A percentile compares a stretch with the other conserved stretches of the same genome.
Evolutionary conservation across 2,113 vertebrate genomes (phyloP).

Genomic region (Phocoena phocoena): DNA sequence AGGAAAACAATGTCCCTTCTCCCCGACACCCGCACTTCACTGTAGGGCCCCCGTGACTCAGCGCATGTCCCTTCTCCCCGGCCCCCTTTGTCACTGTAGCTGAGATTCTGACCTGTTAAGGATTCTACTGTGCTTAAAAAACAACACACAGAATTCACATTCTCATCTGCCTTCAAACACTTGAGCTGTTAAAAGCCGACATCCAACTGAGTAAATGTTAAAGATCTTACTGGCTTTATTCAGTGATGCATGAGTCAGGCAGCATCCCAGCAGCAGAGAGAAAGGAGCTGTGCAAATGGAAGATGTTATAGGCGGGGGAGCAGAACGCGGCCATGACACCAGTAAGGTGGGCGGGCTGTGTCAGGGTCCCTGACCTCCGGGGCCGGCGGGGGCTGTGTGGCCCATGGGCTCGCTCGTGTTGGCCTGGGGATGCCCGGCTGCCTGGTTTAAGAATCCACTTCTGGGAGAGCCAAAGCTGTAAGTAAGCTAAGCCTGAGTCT

Average conservation of each 20-base stretch:
- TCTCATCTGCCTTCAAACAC: neutral
- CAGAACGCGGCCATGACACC: neutral
- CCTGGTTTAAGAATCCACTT: neutral
- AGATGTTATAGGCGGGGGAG: neutral
- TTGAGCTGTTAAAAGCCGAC: neutral
- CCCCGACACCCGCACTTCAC: neutral
- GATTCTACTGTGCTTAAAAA: neutral
- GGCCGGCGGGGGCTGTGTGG: no score
- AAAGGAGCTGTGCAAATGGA: neutral
- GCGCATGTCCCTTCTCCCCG: no score
- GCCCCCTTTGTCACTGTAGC: neutral
- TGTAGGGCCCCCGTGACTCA: neutral
- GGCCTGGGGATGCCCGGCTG: no score
- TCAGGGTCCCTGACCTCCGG: neutral
- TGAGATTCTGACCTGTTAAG: neutral
- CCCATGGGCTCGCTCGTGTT: neutral
- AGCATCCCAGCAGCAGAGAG: neutral
- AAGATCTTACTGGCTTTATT: neutral
- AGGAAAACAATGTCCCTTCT: neutral
- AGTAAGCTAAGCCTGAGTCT: neutral
- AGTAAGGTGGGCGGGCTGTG: neutral
- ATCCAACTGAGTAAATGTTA: neutral
- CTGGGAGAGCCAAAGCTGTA: neutral
- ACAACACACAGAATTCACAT: neutral
- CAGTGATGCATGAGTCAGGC: neutral